These are phyloP conservation scores for Motacilla tschutschensis DNA, from an alignment of 2,113 vertebrate species.

Conservation along the genomic window DNA sequence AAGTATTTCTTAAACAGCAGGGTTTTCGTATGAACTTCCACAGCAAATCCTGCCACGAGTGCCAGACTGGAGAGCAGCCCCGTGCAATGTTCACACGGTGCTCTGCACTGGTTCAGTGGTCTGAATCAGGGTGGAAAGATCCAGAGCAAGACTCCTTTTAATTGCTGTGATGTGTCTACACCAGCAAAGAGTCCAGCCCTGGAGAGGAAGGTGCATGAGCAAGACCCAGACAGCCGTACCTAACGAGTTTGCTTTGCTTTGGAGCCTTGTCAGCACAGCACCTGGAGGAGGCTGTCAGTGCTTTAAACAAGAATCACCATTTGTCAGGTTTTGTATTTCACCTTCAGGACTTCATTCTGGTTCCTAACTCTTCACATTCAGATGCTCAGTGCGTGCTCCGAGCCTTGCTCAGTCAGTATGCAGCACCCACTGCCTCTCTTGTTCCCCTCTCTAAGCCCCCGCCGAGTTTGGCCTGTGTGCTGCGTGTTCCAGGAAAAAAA, in stretches of 20 bases:
- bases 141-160: neutral
- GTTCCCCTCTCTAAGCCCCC: neutral
- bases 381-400: neutral
- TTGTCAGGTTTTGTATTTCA: neutral
- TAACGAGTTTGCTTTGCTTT: neutral
- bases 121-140: neutral
- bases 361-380: neutral
- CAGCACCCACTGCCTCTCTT: neutral
- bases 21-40: neutral
- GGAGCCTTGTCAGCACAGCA: neutral
- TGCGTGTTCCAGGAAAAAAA: neutral
- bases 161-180: neutral
- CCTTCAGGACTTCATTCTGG: neutral
- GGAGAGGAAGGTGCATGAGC: neutral
- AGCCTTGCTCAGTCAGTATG: neutral
- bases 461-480: rapidly evolving
- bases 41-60: rapidly evolving
- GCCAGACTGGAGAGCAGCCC: neutral
- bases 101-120: neutral
- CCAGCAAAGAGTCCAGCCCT: neutral
- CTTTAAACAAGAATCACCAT: neutral
- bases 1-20: neutral
- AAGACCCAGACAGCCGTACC: neutral
- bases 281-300: neutral
- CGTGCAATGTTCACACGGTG: rapidly evolving